Conservation (phyloP, 1,140 invertebrate species). For the Diprion similis region DNA sequence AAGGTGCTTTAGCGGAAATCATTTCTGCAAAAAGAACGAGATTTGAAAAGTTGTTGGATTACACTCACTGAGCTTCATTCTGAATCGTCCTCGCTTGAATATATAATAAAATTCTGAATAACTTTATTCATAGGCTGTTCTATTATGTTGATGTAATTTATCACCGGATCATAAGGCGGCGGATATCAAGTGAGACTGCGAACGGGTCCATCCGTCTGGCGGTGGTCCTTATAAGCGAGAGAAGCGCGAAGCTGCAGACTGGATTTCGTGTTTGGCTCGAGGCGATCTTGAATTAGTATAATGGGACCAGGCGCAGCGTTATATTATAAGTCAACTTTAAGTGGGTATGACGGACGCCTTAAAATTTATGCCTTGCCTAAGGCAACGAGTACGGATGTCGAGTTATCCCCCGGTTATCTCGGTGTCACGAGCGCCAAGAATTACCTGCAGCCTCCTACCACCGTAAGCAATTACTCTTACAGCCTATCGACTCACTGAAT, state of each 20-base stretch:
- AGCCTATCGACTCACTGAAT: too few species aligned
- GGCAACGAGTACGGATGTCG: too few species aligned
- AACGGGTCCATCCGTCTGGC: neutral
- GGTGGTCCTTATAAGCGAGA: too few species aligned
- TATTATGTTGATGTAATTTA: slow-evolving; percentile 49
- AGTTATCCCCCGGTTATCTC: too few species aligned
- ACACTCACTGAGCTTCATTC: too few species aligned
- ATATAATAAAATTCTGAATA: slow-evolving; percentile 41
- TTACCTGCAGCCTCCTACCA: too few species aligned
- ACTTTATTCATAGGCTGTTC: slow-evolving; percentile 42
- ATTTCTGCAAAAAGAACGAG: neutral
- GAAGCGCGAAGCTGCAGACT: too few species aligned
- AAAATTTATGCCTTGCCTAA: neutral
- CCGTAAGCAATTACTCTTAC: too few species aligned
- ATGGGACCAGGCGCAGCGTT: neutral
- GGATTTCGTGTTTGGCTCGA: neutral
- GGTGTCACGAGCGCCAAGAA: too few species aligned
- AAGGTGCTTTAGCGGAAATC: neutral
- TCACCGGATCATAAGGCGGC: slow-evolving; percentile 38
- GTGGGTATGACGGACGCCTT: slow-evolving; percentile 4
- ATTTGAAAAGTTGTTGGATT: neutral
- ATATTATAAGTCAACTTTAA: slow-evolving; percentile 4
- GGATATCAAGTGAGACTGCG: neutral
- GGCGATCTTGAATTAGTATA: slow-evolving; percentile 5
- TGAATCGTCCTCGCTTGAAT: too few species aligned